Evolutionary conservation across 92 coral and sea anemone genomes (phyloP).

Genomic region (Chrysogorgia sp.): DNA sequence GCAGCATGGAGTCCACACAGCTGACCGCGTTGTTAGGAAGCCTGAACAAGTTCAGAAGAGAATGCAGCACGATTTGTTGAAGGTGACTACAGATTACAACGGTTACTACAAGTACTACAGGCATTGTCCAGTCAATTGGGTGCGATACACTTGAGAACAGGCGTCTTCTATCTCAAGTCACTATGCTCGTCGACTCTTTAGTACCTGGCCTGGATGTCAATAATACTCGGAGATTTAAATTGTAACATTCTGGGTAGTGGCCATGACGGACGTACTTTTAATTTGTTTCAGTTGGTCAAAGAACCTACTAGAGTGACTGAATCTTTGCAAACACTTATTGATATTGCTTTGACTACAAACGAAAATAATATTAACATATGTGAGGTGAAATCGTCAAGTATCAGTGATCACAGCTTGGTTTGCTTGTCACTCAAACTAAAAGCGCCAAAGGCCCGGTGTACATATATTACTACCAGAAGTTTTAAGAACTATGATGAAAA

Average conservation of each 20-base stretch:
- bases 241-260: constrained; percentile 46
- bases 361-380: constrained; percentile 31
- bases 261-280: constrained; percentile 38
- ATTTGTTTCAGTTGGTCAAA: constrained; percentile 50
- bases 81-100: no score
- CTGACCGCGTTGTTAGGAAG: no score
- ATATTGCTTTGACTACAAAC: constrained; percentile 55
- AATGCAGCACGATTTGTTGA: no score
- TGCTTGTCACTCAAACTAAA: constrained; percentile 39
- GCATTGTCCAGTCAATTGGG: no score
- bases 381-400: constrained; percentile 35
- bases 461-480: constrained; percentile 63
- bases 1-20: no score
- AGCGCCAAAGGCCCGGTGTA: constrained; percentile 41
- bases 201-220: no score
- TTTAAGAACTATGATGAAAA: constrained; percentile 47
- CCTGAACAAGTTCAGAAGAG: no score
- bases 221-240: constrained; percentile 68
- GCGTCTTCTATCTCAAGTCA: no score
- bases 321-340: constrained; percentile 50
- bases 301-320: constrained; percentile 65
- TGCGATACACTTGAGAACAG: no score
- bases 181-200: background rate
- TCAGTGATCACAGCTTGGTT: constrained; percentile 54
- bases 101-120: no score